Conservation (phyloP, 1,140 invertebrate species). For the Hirudo medicinalis region DNA sequence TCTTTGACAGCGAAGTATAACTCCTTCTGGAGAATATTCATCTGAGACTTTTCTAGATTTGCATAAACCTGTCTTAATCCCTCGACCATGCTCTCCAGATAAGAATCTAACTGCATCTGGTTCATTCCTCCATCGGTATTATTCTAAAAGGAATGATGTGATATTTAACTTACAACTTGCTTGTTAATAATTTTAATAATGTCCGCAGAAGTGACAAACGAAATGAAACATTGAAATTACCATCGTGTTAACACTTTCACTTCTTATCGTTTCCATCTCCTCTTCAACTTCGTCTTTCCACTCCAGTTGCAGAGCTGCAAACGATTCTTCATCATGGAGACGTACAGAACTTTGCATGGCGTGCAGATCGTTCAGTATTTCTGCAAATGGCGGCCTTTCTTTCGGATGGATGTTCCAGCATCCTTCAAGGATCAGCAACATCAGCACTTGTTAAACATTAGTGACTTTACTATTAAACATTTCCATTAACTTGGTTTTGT, state of each 20-base stretch:
- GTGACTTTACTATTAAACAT: too few species aligned
- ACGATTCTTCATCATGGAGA: neutral
- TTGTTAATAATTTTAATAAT: too few species aligned
- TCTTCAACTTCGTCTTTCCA: neutral
- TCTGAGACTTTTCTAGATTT: neutral
- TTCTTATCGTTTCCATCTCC: constrained; percentile 3
- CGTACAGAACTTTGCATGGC: neutral
- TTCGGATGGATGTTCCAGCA: constrained; percentile 1
- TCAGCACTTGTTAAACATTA: too few species aligned
- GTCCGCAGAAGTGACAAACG: too few species aligned
- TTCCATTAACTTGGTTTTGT: too few species aligned
- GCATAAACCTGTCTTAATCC: neutral
- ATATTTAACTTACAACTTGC: too few species aligned
- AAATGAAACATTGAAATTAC: too few species aligned
- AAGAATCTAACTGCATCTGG: neutral
- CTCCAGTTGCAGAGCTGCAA: neutral
- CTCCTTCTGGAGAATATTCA: neutral
- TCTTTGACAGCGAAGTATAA: constrained; percentile 1
- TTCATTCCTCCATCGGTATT: too few species aligned
- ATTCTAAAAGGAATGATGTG: too few species aligned
- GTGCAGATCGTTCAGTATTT: neutral
- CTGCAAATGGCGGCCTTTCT: neutral
- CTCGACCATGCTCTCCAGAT: neutral
- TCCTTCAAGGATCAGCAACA: neutral
- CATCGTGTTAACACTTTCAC: neutral